These are phyloP conservation scores for Sylvia atricapilla DNA, from an alignment of 2,113 vertebrate genomes.

Conservation along the genomic window DNA sequence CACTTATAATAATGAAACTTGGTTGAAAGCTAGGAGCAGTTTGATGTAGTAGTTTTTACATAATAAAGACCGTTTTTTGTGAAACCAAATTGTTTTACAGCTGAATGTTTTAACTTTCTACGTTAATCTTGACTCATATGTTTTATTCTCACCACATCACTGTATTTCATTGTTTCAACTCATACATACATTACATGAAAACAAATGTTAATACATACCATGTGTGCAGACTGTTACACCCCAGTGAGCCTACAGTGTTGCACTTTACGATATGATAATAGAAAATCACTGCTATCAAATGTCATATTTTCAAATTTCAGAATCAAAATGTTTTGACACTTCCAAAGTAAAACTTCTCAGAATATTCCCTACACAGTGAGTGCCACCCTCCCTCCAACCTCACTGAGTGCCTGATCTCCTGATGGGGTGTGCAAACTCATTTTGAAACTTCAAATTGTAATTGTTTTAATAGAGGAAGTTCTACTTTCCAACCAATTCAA, in stretches of 20 bases:
- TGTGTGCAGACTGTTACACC: background rate
- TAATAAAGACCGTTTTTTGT: background rate
- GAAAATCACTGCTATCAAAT: background rate
- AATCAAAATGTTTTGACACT: background rate
- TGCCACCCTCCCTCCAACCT: background rate
- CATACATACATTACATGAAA: background rate
- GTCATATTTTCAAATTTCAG: background rate
- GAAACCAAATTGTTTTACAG: background rate
- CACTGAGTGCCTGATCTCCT: background rate
- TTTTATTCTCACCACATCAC: background rate
- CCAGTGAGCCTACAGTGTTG: background rate
- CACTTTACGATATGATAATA: background rate
- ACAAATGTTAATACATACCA: constrained; percentile 21
- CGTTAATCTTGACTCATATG: background rate
- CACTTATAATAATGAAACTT: constrained; percentile 43
- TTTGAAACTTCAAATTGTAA: background rate
- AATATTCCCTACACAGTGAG: background rate
- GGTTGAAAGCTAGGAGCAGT: constrained; percentile 35
- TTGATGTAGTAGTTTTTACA: constrained; percentile 36
- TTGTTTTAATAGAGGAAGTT: background rate
- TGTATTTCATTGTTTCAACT: constrained; percentile 12
- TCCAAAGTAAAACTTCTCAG: background rate
- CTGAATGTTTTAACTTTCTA: background rate
- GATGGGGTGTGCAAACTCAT: background rate
- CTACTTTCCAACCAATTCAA: background rate